A percentile compares a stretch with the other conserved stretches of the same genome.
These are phyloP conservation scores for Hoplodrina ambigua DNA, from an alignment of 2,888 invertebrate species.

Conservation along the genomic window DNA sequence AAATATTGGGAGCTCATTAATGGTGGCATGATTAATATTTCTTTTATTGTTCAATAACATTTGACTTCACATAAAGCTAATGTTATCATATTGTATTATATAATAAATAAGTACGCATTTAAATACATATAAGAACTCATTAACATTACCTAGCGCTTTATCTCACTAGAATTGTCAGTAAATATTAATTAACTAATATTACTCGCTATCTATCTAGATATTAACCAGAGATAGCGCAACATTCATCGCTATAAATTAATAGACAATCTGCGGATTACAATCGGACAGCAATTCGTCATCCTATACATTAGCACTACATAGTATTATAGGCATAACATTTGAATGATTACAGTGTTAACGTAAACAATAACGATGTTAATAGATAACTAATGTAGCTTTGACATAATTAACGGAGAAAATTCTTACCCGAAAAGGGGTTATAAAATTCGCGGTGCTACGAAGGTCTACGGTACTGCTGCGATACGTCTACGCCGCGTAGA, in stretches of 20 bases:
- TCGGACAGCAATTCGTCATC: conserved; percentile 50
- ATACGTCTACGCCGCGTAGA: neutral
- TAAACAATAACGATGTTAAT: conserved; percentile 8
- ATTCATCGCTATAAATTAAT: conserved; percentile 51
- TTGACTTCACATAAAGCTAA: too few species aligned
- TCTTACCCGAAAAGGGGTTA: neutral
- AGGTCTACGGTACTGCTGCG: neutral
- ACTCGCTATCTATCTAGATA: conserved; percentile 18
- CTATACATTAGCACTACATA: conserved; percentile 1
- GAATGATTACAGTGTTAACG: conserved; percentile 36
- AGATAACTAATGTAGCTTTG: neutral
- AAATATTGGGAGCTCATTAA: too few species aligned
- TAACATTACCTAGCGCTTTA: conserved; percentile 10
- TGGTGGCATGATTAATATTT: too few species aligned
- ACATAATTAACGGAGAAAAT: neutral
- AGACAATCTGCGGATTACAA: conserved; percentile 56
- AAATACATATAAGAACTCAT: neutral
- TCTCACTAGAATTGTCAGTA: conserved; percentile 12
- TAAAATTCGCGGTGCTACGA: neutral
- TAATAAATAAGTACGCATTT: neutral
- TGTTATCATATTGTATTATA: too few species aligned
- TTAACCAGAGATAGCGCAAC: conserved; percentile 27
- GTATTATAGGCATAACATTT: neutral
- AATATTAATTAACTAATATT: conserved; percentile 24
- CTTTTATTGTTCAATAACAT: too few species aligned